Conservation (phyloP, 2,113 vertebrate species). For the Bombycilla garrulus region DNA sequence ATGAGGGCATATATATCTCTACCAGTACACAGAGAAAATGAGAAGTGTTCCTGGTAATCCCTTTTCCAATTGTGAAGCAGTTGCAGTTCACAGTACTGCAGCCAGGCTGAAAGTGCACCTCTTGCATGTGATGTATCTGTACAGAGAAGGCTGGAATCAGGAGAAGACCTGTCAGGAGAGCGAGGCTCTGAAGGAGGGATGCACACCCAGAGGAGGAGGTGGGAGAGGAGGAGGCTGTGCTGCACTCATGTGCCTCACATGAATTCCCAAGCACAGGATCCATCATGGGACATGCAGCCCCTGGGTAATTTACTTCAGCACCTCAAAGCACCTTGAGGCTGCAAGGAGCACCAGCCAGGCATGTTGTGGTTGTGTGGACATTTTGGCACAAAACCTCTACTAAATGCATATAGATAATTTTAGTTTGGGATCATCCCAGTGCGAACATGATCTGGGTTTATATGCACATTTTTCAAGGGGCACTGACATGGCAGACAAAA, state of each 20-base stretch:
- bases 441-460: neutral
- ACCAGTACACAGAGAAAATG: neutral
- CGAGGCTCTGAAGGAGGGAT: neutral
- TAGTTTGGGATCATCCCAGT: neutral
- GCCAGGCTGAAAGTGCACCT: neutral
- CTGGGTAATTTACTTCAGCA: neutral
- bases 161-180: neutral
- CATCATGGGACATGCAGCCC: accelerated
- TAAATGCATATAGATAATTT: neutral
- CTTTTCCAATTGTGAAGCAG: neutral
- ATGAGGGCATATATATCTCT: neutral
- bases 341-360: neutral
- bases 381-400: neutral
- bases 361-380: neutral
- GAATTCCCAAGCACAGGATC: neutral
- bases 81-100: accelerated
- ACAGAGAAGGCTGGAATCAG: neutral
- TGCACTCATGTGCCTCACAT: accelerated
- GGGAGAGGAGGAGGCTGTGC: neutral
- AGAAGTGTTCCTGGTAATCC: neutral
- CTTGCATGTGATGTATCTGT: neutral
- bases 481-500: neutral
- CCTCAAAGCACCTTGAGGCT: neutral
- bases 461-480: neutral
- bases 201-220: neutral